Evolutionary conservation across 2,888 invertebrate genomes (phyloP).

Genomic region (Rotaria magnacalcarata): DNA sequence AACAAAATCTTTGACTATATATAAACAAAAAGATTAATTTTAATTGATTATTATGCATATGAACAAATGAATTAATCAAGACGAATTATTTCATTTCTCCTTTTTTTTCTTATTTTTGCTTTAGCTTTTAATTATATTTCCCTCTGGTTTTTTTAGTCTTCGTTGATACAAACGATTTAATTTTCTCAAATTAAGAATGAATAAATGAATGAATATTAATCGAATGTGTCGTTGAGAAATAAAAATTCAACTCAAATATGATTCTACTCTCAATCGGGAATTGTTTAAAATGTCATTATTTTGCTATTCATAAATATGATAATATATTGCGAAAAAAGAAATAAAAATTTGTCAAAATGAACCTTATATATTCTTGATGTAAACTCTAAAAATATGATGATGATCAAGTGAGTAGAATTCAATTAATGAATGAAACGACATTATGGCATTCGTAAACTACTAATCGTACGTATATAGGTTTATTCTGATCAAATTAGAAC

Average conservation of each 20-base stretch:
- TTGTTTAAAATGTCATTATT: neutral
- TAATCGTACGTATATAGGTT: slow-evolving; percentile 3
- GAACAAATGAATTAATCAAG: neutral
- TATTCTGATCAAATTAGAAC: neutral
- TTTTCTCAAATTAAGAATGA: neutral
- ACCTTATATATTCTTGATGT: neutral
- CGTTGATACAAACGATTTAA: neutral
- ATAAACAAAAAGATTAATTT: slow-evolving; percentile 22
- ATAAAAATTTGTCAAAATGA: neutral
- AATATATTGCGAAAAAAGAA: neutral
- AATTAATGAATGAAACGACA: neutral
- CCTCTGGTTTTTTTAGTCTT: too few species aligned
- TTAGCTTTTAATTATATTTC: too few species aligned
- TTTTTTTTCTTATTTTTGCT: too few species aligned
- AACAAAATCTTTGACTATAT: slow-evolving; percentile 38
- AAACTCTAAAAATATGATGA: neutral
- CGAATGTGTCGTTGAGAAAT: too few species aligned
- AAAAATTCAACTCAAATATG: too few species aligned
- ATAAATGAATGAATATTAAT: neutral
- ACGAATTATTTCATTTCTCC: neutral
- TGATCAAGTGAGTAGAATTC: neutral
- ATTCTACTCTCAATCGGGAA: neutral
- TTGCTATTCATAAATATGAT: neutral
- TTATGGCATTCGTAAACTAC: neutral
- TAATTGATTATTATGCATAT: too few species aligned